phyloP scores from a whole-genome alignment of 1,140 invertebrate genomes.

The Aphidius gifuensis region DNA sequence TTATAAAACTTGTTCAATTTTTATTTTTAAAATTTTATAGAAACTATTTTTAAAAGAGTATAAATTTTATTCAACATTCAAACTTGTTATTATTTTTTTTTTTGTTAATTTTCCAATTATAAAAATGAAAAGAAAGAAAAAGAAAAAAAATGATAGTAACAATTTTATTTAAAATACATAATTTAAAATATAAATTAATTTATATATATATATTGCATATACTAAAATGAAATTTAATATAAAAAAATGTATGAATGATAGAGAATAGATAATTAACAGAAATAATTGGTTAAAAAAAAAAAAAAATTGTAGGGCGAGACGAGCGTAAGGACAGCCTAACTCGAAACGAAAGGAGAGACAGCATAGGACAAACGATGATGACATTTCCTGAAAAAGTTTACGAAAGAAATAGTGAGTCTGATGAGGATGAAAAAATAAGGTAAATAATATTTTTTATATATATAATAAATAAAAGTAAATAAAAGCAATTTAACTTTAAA shows the following conservation, averaged over 20 bases:
- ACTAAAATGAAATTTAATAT: too few species aligned
- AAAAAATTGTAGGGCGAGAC: slow-evolving; percentile 43
- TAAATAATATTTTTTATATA: slow-evolving; percentile 31
- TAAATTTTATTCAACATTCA: too few species aligned
- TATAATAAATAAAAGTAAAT: background rate
- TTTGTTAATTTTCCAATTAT: too few species aligned
- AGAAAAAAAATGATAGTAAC: too few species aligned
- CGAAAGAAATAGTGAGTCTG: slow-evolving; percentile 50
- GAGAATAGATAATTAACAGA: slow-evolving; percentile 2
- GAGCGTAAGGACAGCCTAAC: slow-evolving; percentile 50
- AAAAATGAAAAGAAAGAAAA: too few species aligned
- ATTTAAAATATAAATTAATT: background rate
- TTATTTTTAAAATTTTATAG: too few species aligned
- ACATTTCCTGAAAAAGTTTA: slow-evolving; percentile 48
- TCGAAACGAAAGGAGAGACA: slow-evolving; percentile 51
- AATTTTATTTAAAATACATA: too few species aligned
- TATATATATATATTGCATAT: too few species aligned
- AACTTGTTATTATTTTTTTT: too few species aligned
- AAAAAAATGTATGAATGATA: too few species aligned
- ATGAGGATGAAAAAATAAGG: slow-evolving; percentile 56
- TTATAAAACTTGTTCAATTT: too few species aligned
- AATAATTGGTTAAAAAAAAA: slow-evolving; percentile 15
- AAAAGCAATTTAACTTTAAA: background rate
- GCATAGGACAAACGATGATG: slow-evolving; percentile 39
- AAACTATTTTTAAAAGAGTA: too few species aligned